phyloP scores from a whole-genome alignment of 2,888 invertebrate species.

The Apamea sordens region DNA sequence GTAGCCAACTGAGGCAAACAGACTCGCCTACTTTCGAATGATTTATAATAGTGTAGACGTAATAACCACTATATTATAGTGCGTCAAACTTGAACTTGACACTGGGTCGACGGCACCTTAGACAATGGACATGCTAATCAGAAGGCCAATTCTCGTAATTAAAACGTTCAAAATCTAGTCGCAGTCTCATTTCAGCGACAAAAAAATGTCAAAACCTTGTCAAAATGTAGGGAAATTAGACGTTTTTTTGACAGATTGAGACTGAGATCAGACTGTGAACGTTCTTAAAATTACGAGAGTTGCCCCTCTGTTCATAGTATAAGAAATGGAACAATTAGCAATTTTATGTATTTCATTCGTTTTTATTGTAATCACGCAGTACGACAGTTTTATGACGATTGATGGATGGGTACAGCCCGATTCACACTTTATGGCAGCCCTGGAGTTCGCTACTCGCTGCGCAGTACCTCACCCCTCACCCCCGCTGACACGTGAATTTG shows the following conservation, averaged over 20 bases:
- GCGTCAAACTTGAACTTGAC: constrained; percentile 45
- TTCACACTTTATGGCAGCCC: too few relatives aligned
- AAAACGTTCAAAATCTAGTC: too few relatives aligned
- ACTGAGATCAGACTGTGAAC: too few relatives aligned
- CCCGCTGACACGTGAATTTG: too few relatives aligned
- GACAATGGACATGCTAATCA: constrained; percentile 25
- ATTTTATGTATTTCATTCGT: background rate
- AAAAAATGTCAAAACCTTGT: too few relatives aligned
- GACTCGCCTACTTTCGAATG: background rate
- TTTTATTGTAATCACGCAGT: background rate
- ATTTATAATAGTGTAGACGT: background rate
- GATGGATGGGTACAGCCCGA: background rate
- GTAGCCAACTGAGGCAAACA: background rate
- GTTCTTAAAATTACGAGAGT: too few relatives aligned
- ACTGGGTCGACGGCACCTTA: background rate
- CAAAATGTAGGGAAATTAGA: too few relatives aligned
- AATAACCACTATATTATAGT: background rate
- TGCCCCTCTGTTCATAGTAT: background rate
- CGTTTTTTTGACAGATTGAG: too few relatives aligned
- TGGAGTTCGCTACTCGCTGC: too few relatives aligned
- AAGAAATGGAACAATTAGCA: background rate
- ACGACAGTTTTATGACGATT: background rate
- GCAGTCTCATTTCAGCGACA: too few relatives aligned
- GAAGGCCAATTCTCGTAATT: too few relatives aligned
- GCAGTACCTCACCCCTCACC: too few relatives aligned